Base-by-base conservation (phyloP, 2,113 vertebrate genomes). In the Nothobranchius kuhntae region DNA sequence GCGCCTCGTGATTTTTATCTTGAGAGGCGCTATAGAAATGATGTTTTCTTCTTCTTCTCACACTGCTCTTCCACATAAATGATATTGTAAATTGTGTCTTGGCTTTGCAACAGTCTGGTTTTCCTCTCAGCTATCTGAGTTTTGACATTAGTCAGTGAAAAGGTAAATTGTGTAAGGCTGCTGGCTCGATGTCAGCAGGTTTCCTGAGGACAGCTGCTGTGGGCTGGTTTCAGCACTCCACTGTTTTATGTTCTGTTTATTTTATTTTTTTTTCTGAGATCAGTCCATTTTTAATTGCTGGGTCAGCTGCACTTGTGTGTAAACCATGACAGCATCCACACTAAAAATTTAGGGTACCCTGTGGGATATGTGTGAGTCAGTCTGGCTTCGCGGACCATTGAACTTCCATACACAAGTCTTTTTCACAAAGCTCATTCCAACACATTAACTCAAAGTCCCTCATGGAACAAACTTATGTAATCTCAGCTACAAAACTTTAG, bases 31-130 rank as follows among this genome's bases (percentile, higher is more conserved):
- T 21, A 21, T 1, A 21, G 21, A 21, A 21, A 21, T 21, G 21
- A 21, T 21, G 21, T 21, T 21, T 21, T 21, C 21, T 21, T 21
- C 21, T 21, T 21, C 21, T 21, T 21, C 21, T 21, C 21, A 21
- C 21, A 21, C 21, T 77, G 70, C 63, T 73, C 57, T 66, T 71
- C 71, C 58, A 69, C 75, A 73, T 63, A 72, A 75, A 77, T 73
- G 45, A 83, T 9, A 11, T 73, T 61, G 84, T 86, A 78, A 80
- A 78, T 77, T 74, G 38, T 21, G 36, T 38, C 53, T 75, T 40
- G 24, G 51, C 47, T 21, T 21, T 66, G 63, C 70, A 24, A 17
- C 15, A 57, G 48, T 67, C 52, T 77, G 73, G 65, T 38, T 45
- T 78, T 54, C 44, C 62, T 30, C 48, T 65, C 46, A 46, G 42